Percentiles rank a stretch among this genome's conserved stretches.
phyloP scores from a whole-genome alignment of 2,113 vertebrate genomes.

The Passer domesticus region DNA sequence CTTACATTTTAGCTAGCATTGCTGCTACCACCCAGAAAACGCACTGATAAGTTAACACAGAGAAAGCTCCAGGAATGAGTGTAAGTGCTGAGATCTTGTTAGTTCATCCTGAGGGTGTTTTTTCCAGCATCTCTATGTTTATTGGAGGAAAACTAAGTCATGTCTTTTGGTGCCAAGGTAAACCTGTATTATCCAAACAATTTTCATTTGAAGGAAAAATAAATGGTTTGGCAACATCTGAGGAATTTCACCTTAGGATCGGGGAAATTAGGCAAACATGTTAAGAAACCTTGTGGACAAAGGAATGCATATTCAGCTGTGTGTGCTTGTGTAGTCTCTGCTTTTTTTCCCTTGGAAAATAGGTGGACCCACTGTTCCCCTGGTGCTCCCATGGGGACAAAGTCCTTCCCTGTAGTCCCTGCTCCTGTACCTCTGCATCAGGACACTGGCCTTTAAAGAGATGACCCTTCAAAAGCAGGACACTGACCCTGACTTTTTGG shows the following conservation, averaged over 20 bases:
- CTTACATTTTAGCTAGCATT: background rate
- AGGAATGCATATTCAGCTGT: background rate
- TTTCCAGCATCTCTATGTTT: background rate
- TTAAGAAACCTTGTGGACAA: background rate
- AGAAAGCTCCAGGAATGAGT: background rate
- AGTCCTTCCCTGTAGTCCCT: background rate
- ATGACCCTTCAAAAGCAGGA: background rate
- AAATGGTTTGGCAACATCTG: background rate
- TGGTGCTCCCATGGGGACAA: rapidly evolving
- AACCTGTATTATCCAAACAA: background rate
- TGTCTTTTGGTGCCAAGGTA: background rate
- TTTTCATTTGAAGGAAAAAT: background rate
- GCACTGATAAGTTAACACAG: background rate
- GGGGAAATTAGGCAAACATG: background rate
- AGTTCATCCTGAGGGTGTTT: background rate
- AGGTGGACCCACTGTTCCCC: too few relatives aligned
- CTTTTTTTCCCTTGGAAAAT: background rate
- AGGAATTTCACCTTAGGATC: background rate
- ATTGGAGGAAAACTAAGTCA: background rate
- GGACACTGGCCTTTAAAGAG: background rate
- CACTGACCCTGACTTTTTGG: background rate
- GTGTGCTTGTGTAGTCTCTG: background rate
- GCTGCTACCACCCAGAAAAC: background rate
- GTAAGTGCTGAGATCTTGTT: background rate
- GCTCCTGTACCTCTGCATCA: background rate